These are phyloP conservation scores for Terrapene triunguis DNA, from an alignment of 2,113 vertebrate species.

Conservation along the genomic window DNA sequence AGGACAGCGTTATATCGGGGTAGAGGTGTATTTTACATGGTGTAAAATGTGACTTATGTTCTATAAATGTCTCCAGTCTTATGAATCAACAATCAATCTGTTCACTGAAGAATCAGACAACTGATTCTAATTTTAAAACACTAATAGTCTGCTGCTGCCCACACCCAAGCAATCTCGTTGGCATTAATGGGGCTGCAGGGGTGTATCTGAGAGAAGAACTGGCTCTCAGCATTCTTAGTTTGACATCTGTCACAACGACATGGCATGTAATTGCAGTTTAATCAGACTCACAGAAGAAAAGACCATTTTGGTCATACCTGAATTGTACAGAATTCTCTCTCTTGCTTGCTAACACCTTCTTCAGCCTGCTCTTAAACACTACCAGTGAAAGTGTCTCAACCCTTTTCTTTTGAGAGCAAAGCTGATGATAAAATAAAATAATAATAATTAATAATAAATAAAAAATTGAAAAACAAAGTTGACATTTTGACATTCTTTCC, in stretches of 20 bases:
- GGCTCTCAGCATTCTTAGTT: neutral
- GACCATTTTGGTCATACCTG: neutral
- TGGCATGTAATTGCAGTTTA: neutral
- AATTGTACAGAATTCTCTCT: neutral
- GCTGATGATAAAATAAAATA: neutral
- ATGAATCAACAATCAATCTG: neutral
- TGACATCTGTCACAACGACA: neutral
- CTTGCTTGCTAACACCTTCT: neutral
- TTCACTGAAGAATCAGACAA: neutral
- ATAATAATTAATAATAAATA: neutral
- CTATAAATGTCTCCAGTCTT: neutral
- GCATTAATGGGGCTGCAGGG: neutral
- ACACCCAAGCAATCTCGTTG: neutral
- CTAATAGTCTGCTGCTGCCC: neutral
- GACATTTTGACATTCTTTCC: neutral
- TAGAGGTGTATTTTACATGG: neutral
- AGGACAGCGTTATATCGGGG: too few relatives aligned
- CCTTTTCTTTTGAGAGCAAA: neutral
- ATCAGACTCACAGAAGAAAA: neutral
- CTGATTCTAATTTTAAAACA: neutral
- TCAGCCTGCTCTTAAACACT: neutral
- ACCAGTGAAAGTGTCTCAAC: neutral
- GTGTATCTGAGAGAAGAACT: neutral
- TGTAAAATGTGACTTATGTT: neutral
- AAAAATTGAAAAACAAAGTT: neutral